A percentile compares a stretch with the other conserved stretches of the same genome.
Conservation (phyloP, 2,888 invertebrate species). For the Aricia artaxerxes region DNA sequence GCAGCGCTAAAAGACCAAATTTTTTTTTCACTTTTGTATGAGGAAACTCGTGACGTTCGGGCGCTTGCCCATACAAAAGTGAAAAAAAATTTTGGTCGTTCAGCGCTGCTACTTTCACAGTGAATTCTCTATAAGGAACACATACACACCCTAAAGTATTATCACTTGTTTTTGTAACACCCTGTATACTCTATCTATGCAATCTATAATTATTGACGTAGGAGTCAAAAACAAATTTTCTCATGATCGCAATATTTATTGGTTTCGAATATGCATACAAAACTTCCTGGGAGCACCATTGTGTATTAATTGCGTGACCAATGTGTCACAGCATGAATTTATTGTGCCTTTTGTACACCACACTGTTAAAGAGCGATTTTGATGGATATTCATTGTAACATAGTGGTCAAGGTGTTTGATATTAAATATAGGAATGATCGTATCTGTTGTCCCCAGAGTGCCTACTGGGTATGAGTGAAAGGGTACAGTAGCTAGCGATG, state of each 20-base stretch:
- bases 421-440: neutral
- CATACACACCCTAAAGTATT: too few relatives aligned
- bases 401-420: constrained; percentile 3
- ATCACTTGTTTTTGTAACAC: too few relatives aligned
- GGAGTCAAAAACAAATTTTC: neutral
- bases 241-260: constrained; percentile 35
- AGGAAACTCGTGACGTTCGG: too few relatives aligned
- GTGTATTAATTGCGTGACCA: constrained; percentile 73
- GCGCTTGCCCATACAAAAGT: too few relatives aligned
- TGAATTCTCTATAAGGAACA: too few relatives aligned
- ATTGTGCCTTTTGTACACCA: constrained; percentile 66
- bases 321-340: constrained; percentile 71
- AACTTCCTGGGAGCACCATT: constrained; percentile 45
- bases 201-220: neutral
- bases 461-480: neutral
- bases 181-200: neutral
- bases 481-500: neutral
- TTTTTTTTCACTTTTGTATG: too few relatives aligned
- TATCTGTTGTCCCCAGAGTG: neutral
- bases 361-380: constrained; percentile 36
- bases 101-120: too few relatives aligned
- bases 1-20: too few relatives aligned
- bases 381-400: constrained; percentile 57
- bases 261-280: constrained; percentile 38
- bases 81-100: too few relatives aligned